Evolutionary conservation across 2,888 invertebrate species (phyloP).

Genomic region (Villa cingulata): DNA sequence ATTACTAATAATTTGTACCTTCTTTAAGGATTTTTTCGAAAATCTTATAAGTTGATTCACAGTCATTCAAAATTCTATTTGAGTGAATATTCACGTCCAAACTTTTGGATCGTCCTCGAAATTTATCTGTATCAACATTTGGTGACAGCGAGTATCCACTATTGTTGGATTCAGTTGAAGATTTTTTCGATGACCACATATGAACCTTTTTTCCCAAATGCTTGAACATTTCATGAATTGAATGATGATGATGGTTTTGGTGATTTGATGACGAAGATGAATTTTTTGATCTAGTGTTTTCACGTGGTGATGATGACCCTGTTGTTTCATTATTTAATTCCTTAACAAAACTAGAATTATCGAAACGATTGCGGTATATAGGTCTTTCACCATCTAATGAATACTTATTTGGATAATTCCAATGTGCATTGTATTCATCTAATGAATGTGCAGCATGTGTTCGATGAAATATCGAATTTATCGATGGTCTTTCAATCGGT

Average conservation of each 20-base stretch:
- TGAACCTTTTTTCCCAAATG: slow-evolving; percentile 63
- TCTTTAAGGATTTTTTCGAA: slow-evolving; percentile 64
- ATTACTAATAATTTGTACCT: slow-evolving; percentile 49
- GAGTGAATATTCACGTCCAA: slow-evolving; percentile 45
- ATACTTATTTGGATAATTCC: slow-evolving; percentile 7
- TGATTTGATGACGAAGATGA: slow-evolving; percentile 14
- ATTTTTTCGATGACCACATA: slow-evolving; percentile 52
- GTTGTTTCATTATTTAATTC: slow-evolving; percentile 26
- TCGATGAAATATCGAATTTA: slow-evolving; percentile 33
- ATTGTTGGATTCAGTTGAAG: slow-evolving; percentile 31
- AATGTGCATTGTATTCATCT: slow-evolving; percentile 25
- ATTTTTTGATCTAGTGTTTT: slow-evolving; percentile 19
- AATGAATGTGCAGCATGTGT: slow-evolving; percentile 28
- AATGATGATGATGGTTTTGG: slow-evolving; percentile 47
- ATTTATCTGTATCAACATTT: slow-evolving; percentile 45
- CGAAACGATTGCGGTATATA: slow-evolving; percentile 27
- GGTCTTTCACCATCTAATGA: slow-evolving; percentile 5
- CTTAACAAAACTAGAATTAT: slow-evolving; percentile 31
- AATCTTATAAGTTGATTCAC: slow-evolving; percentile 68
- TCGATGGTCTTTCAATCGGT: slow-evolving; percentile 27
- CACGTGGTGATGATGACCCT: slow-evolving; percentile 14
- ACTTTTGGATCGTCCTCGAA: slow-evolving; percentile 64
- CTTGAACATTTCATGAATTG: slow-evolving; percentile 63
- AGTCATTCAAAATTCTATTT: slow-evolving; percentile 50
- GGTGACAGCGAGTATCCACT: slow-evolving; percentile 26